These are phyloP conservation scores for Leuciscus idus DNA, from an alignment of 2,113 vertebrate genomes.

Conservation along the genomic window DNA sequence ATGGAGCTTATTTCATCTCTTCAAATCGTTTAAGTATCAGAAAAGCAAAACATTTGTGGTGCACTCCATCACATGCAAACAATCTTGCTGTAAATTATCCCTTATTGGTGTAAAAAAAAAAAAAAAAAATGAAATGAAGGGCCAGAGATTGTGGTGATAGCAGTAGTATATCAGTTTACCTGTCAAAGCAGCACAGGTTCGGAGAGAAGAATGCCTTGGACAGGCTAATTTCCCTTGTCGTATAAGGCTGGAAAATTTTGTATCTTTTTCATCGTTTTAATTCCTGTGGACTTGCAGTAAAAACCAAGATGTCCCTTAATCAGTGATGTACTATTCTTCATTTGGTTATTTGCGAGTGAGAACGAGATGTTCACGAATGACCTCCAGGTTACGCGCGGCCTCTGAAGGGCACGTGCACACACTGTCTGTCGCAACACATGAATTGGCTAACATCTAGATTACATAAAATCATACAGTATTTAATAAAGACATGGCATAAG, in stretches of 20 bases:
- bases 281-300: neutral
- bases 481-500: conserved; percentile 34
- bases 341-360: neutral
- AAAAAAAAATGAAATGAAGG: conserved; percentile 12
- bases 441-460: conserved; percentile 28
- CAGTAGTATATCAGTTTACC: neutral
- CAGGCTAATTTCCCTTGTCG: neutral
- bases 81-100: conserved; percentile 8
- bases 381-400: neutral
- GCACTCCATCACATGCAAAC: conserved; percentile 34
- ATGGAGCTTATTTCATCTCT: conserved; percentile 3
- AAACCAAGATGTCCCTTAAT: neutral
- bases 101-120: neutral
- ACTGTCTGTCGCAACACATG: conserved; percentile 3
- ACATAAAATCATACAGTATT: conserved; percentile 38
- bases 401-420: neutral
- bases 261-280: neutral
- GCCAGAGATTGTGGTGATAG: neutral
- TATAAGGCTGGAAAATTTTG: neutral
- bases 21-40: conserved; percentile 9
- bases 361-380: conserved; percentile 3
- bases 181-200: neutral
- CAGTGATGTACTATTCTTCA: conserved; percentile 1
- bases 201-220: neutral
- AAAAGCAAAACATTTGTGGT: neutral